Evolutionary conservation across 2,888 invertebrate genomes (phyloP).

Genomic region (Eupithecia insigniata): DNA sequence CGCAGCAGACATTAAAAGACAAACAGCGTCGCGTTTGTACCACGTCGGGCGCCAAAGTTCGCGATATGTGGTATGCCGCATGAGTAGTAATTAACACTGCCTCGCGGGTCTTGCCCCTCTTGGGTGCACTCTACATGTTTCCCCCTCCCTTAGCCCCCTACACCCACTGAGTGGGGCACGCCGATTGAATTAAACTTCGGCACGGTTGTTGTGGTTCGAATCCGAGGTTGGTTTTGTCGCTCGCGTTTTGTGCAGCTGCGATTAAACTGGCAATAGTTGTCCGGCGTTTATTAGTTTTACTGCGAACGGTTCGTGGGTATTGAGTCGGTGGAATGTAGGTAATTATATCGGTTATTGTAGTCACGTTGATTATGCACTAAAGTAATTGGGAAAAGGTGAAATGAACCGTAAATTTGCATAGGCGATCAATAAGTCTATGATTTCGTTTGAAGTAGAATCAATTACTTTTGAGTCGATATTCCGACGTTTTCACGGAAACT

Average conservation of each 20-base stretch:
- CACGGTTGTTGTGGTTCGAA: conserved; percentile 80
- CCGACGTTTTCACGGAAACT: background rate
- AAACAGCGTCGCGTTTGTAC: conserved; percentile 65
- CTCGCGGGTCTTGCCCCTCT: conserved; percentile 56
- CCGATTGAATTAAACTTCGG: conserved; percentile 84
- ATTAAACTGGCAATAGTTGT: conserved; percentile 80
- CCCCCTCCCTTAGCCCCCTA: conserved; percentile 38
- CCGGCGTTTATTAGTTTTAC: conserved; percentile 75
- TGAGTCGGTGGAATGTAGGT: conserved; percentile 36
- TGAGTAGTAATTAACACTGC: conserved; percentile 83
- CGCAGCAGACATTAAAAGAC: conserved; percentile 72
- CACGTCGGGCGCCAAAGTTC: conserved; percentile 78
- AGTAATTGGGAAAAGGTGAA: background rate
- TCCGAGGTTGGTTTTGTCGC: conserved; percentile 79
- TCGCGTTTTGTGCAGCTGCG: conserved; percentile 77
- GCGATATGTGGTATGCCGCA: conserved; percentile 81
- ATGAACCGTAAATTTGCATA: background rate
- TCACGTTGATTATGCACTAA: conserved; percentile 19
- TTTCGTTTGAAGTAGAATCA: background rate
- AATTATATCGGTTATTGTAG: conserved; percentile 16
- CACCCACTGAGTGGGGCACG: conserved; percentile 68
- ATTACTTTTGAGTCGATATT: background rate
- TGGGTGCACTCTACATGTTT: conserved; percentile 39
- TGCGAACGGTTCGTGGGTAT: conserved; percentile 40
- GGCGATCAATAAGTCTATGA: background rate